Evolutionary conservation across 37 sponge, comb jelly and placozoan genomes (phyloP), one percentile per base, ranked within the genome.

Genomic region (Lycopodina hypogea): DNA sequence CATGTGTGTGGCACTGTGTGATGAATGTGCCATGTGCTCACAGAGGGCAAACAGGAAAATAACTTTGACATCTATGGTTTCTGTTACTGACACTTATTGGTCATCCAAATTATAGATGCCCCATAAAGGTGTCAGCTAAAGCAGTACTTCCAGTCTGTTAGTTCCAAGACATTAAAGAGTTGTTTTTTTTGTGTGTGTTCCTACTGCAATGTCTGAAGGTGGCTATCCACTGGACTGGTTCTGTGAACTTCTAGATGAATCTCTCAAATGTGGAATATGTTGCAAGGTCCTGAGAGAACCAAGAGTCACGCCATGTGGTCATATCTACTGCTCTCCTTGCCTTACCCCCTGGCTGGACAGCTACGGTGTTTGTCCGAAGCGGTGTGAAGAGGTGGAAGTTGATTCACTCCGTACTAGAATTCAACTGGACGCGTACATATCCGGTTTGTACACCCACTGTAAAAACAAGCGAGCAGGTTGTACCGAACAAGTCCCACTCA

Each of bases 191-290:
- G 60, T 26, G n/a, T 26, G n/a, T 26, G 28, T 59, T 28, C 12
- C 60, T 53, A 59, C 18, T 8, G 23, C 6, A 2, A 70, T 70
- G 70, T 36, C 45, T 22, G 42, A 78, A 3, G 32, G 82, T 61
- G 93, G 93, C 56, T 92, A 88, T 32, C 84, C 93, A 0, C 40
- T 74, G 3, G 82, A 85, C 24, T 74, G 80, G 78, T 92, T 92
- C 48, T 78, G 74, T 33, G 89, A 87, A 12, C 83, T 57, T 1
- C 34, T 87, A 1, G 81, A 83, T 35, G 78, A 77, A 22, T n/a
- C 69, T 32, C 67, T 80, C 51, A 81, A 76, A 23, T 92, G 93
- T 77, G 85, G 81, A 0, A 78, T 92, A 21, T 92, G 93, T 59
- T 52, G 72, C 22, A 77, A 78, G 12, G 89, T 92, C 2, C 62